phyloP scores from a whole-genome alignment of 2,797 vertebrate species.

The Xiphorhynchus erythropygius region DNA sequence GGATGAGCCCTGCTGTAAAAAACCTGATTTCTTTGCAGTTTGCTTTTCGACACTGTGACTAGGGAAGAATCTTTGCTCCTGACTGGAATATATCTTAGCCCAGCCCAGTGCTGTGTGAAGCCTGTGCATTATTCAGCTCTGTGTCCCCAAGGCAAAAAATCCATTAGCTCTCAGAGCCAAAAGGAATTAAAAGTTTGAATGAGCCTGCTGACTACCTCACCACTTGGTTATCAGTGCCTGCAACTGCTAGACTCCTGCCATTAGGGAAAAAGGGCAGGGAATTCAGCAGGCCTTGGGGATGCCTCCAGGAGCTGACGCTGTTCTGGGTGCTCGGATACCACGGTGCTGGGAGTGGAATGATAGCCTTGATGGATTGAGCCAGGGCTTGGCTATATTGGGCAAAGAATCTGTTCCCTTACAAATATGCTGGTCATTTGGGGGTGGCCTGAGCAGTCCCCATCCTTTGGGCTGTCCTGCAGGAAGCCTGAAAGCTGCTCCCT shows the following conservation, averaged over 20 bases:
- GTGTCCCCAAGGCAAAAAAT: slow-evolving; percentile 66
- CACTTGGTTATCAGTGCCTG: slow-evolving; percentile 27
- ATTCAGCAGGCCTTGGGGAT: background rate
- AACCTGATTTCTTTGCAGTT: background rate
- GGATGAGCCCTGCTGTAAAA: background rate
- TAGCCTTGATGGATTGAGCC: slow-evolving; percentile 30
- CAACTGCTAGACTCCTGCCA: background rate
- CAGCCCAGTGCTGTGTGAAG: background rate
- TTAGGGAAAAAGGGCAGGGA: slow-evolving; percentile 8
- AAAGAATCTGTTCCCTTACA: slow-evolving; percentile 37
- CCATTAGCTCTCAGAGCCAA: slow-evolving; percentile 63
- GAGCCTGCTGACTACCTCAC: slow-evolving; percentile 15
- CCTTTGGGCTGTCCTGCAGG: background rate
- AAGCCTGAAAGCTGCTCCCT: background rate
- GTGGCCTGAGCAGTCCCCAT: background rate
- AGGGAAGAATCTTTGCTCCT: background rate
- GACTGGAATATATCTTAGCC: background rate
- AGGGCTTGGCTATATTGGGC: slow-evolving; percentile 30
- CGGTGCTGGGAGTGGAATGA: background rate
- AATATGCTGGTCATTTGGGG: slow-evolving; percentile 22
- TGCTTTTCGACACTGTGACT: background rate
- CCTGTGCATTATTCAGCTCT: slow-evolving; percentile 58
- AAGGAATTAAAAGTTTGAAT: slow-evolving; percentile 55
- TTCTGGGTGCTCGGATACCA: background rate
- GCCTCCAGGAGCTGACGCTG: background rate